These are phyloP conservation scores for Bombus terrestris DNA, from an alignment of 1,140 invertebrate species.

Conservation along the genomic window DNA sequence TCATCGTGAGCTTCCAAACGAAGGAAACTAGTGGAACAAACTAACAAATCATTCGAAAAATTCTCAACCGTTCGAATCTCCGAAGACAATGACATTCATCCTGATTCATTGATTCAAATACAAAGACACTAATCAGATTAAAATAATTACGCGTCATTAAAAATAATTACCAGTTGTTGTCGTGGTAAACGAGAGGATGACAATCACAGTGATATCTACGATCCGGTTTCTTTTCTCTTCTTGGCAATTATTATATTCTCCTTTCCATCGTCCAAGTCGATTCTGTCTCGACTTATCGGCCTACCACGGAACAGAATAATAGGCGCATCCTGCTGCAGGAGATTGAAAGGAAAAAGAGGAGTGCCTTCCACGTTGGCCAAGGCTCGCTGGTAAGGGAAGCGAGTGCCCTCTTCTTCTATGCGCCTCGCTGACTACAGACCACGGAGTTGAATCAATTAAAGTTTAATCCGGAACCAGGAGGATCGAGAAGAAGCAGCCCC, in stretches of 20 bases:
- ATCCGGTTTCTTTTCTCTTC: slow-evolving; percentile 21
- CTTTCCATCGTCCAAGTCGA: slow-evolving; percentile 50
- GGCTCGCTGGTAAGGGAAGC: slow-evolving; percentile 54
- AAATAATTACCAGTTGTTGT: slow-evolving; percentile 51
- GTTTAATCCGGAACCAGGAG: slow-evolving; percentile 80
- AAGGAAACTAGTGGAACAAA: no score
- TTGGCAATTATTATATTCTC: slow-evolving; percentile 63
- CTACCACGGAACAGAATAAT: slow-evolving; percentile 74
- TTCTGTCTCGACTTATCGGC: slow-evolving; percentile 62
- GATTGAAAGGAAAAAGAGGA: slow-evolving; percentile 67
- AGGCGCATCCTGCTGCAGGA: slow-evolving; percentile 74
- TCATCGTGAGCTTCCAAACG: no score
- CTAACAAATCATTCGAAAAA: not conserved
- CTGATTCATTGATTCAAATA: slow-evolving; percentile 1
- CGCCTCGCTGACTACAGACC: slow-evolving; percentile 78
- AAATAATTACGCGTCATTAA: slow-evolving; percentile 34
- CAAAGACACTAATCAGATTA: slow-evolving; percentile 7
- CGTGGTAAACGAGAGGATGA: slow-evolving; percentile 13
- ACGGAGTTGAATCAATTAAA: slow-evolving; percentile 82
- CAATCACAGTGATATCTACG: slow-evolving; percentile 35
- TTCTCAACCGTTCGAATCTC: no score
- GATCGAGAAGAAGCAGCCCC: slow-evolving; percentile 70
- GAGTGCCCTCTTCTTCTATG: slow-evolving; percentile 75
- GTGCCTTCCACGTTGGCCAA: slow-evolving; percentile 59
- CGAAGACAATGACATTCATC: no score